These are phyloP conservation scores for Fopius arisanus DNA, from an alignment of 1,140 invertebrate genomes.

Conservation along the genomic window DNA sequence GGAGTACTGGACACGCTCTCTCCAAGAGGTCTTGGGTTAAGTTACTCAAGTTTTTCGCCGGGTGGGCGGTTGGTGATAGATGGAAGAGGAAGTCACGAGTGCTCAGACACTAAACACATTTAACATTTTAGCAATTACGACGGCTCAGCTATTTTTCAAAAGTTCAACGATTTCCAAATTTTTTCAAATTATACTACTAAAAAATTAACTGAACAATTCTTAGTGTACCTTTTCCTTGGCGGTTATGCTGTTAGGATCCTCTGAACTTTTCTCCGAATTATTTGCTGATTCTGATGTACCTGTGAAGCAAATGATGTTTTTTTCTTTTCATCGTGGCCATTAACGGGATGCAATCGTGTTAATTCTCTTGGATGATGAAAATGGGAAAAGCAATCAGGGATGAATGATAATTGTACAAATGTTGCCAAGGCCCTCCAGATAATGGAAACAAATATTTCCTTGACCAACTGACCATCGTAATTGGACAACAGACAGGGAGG, in stretches of 20 bases:
- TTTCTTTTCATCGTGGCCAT: no score
- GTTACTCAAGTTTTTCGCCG: constrained; percentile 41
- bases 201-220: no score
- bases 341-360: background rate
- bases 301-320: background rate
- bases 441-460: no score
- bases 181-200: no score
- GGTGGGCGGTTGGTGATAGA: constrained; percentile 46
- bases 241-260: background rate
- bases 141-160: background rate
- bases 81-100: constrained; percentile 55
- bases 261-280: no score
- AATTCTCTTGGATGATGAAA: no score
- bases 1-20: constrained; percentile 70
- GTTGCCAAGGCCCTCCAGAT: no score
- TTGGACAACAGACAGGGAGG: no score
- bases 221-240: background rate
- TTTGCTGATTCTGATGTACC: background rate
- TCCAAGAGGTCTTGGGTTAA: constrained; percentile 61
- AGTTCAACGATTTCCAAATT: no score
- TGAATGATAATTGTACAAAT: no score
- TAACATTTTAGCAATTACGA: background rate
- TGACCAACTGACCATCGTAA: no score
- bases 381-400: no score
- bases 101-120: constrained; percentile 59